Conservation (phyloP, 2,888 invertebrate genomes). For the Helicoverpa assulta region DNA sequence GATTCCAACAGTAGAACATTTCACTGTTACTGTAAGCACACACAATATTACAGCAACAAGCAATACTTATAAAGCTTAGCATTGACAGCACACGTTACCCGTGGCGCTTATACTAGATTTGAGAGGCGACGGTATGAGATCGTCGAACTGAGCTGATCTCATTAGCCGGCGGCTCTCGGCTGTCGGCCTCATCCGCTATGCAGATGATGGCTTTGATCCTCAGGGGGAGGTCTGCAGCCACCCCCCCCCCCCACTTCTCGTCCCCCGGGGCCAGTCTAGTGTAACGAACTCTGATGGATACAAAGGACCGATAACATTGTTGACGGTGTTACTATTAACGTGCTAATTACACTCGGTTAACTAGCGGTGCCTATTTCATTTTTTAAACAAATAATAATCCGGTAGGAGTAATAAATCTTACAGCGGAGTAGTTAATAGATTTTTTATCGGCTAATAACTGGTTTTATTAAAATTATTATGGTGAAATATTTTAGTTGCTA, state of each 20-base stretch:
- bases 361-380: conserved; percentile 10
- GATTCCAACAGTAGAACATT: background rate
- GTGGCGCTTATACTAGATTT: conserved; percentile 18
- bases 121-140: conserved; percentile 39
- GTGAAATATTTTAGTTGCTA: too few species aligned
- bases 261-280: conserved; percentile 44
- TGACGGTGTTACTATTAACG: conserved; percentile 19
- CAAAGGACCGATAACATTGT: conserved; percentile 46
- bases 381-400: background rate
- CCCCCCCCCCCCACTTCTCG: conserved; percentile 8
- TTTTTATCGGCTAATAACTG: background rate
- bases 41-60: background rate
- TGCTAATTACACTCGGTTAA: conserved; percentile 30
- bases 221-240: conserved; percentile 14
- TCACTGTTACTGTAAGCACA: background rate
- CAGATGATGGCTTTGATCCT: conserved; percentile 68
- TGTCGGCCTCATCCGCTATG: conserved; percentile 69
- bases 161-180: conserved; percentile 50
- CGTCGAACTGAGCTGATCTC: conserved; percentile 68
- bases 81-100: conserved; percentile 18
- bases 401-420: conserved; percentile 3
- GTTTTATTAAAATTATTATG: background rate
- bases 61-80: conserved; percentile 21
- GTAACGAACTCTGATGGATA: conserved; percentile 64
- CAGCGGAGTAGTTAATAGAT: too few species aligned